phyloP scores from a whole-genome alignment of 1,140 invertebrate genomes.

The Arctopsyche grandis region DNA sequence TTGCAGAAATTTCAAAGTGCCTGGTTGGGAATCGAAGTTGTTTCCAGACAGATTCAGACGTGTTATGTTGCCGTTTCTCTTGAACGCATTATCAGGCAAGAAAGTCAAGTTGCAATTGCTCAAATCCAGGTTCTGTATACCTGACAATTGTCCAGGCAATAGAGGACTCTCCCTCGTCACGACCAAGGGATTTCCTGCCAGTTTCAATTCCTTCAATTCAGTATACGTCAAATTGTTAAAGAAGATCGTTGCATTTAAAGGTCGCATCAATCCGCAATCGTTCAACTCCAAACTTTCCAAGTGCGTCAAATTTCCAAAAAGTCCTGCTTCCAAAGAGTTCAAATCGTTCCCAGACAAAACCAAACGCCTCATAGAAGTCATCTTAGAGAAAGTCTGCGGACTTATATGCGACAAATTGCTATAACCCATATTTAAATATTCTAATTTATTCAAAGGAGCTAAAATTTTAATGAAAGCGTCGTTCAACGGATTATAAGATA shows the following conservation, averaged over 20 bases:
- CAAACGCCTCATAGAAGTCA: conserved; percentile 74
- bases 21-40: conserved; percentile 63
- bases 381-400: conserved; percentile 74
- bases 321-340: conserved; percentile 72
- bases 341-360: conserved; percentile 76
- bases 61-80: conserved; percentile 71
- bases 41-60: conserved; percentile 73
- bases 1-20: conserved; percentile 69
- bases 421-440: conserved; percentile 79
- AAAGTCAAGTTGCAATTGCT: conserved; percentile 73
- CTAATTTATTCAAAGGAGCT: conserved; percentile 72
- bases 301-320: conserved; percentile 75
- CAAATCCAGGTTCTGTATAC: conserved; percentile 72
- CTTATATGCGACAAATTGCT: conserved; percentile 75
- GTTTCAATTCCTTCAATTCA: conserved; percentile 73
- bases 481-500: conserved; percentile 75
- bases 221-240: conserved; percentile 73
- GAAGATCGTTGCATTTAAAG: conserved; percentile 73
- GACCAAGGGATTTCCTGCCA: conserved; percentile 75
- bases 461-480: conserved; percentile 75
- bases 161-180: conserved; percentile 69
- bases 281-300: conserved; percentile 75
- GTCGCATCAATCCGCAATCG: conserved; percentile 72
- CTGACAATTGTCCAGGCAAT: conserved; percentile 72
- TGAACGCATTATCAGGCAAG: conserved; percentile 72